phyloP scores from a whole-genome alignment of 2,888 invertebrate species.

The Euplagia quadripunctaria region DNA sequence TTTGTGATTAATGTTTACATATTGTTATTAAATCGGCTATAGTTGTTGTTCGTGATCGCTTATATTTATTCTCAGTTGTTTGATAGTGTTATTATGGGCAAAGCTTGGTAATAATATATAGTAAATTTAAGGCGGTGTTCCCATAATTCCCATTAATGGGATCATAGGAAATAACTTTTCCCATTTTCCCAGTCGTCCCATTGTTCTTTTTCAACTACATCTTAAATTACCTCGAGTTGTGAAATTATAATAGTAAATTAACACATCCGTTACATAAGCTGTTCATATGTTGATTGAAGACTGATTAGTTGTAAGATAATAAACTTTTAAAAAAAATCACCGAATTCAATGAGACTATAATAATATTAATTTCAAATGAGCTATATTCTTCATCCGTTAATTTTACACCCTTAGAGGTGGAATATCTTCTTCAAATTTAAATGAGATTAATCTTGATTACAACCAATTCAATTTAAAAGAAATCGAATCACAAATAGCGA shows the following conservation, averaged over 20 bases:
- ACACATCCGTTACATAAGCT: not conserved
- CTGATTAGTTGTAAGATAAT: not conserved
- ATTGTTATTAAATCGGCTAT: conserved; percentile 6
- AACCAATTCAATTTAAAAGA: too few species aligned
- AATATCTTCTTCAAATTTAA: too few species aligned
- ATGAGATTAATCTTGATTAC: too few species aligned
- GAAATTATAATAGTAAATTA: too few species aligned
- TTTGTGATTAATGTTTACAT: conserved; percentile 17
- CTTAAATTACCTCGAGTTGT: not conserved
- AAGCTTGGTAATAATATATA: conserved; percentile 15
- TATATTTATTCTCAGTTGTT: conserved; percentile 26
- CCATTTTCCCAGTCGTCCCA: not conserved
- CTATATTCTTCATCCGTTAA: too few species aligned
- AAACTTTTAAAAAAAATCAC: not conserved
- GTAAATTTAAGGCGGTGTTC: not conserved
- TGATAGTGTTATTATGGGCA: conserved; percentile 18
- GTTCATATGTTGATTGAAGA: not conserved
- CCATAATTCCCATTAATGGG: not conserved
- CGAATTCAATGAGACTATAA: too few species aligned
- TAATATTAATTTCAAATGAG: too few species aligned
- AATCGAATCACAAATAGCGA: too few species aligned
- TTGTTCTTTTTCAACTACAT: not conserved
- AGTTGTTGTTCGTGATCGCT: conserved; percentile 36
- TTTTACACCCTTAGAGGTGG: too few species aligned
- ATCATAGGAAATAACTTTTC: not conserved